Base-by-base conservation (phyloP, 2,113 vertebrate species). In the Cebus imitator region DNA sequence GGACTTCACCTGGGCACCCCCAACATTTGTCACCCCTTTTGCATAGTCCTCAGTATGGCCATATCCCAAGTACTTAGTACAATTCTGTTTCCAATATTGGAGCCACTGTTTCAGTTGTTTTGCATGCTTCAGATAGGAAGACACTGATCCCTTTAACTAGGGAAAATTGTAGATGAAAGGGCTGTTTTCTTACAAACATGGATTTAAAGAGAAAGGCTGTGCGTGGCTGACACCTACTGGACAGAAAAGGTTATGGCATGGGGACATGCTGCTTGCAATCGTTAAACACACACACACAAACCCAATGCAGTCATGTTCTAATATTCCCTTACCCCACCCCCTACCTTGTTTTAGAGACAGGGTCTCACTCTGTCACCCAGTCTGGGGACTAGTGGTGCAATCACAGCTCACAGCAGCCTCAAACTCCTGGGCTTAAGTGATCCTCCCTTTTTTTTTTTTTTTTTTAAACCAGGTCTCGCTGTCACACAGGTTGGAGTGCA, bases 221-320 rank as follows among this genome's bases (percentile, higher is more conserved):
- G 90, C 86, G 68, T 96, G 96, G 73, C 96, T 97, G 97, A 97
- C 98, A 97, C 88, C 97, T 98, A 93, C 95, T 95, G 97, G 40
- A 58, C 27, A 61, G 40, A 89, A 4, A 90, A 35, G 55, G 94
- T 79, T 50, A 95, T 75, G 68, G 58, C 92, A 43, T 12, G 72
- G 43, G 37, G 30, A 57, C 43, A 32, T 20, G 37, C 66, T 64
- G 11, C 52, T 58, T 90, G 2, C 2, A 3, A 37, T 16, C 78
- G 40, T 23, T 64, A 58, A 23, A 78, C 66, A 92, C 27, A 30
- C 25, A 13, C 61, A 64, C 58, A 27, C 58, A 27, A 76, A 87
- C 61, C 61, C 61, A 85, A 35, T 21, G 20, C 73, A 7, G 37
- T 52, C 70, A 32, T 23, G 8, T 66, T 95, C 52, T 40, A 76